Base-by-base conservation (phyloP, 2,113 vertebrate genomes). In the Myrmophylax atrothorax region DNA sequence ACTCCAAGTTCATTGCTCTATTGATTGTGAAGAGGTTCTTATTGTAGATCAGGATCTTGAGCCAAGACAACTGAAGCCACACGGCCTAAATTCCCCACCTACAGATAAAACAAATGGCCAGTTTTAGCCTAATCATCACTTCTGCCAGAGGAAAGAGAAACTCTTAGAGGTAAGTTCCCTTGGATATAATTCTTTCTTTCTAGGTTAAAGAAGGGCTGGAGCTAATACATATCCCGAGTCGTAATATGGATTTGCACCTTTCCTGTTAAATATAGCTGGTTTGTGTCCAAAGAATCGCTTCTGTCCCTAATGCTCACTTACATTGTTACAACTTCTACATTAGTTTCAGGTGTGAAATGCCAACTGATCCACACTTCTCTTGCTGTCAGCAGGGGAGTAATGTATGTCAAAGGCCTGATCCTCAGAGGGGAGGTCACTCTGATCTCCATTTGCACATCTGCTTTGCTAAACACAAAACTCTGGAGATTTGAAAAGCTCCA, bases 321-420 rank as follows among this genome's bases (percentile, higher is more conserved):
- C 2, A 80, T 56, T 10, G 8, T 94, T 89, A 94, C 82, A 90
- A 80, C 59, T 67, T 59, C 90, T 88, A 66, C 82, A 93, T 96
- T 90, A 88, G 93, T 85, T 96, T 83, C 75, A 92, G 92, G 91
- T 96, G 92, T 95, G 91, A 95, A 95, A 94, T 70, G 67, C 82
- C 60, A 93, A 67, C 68, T 59, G 92, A 84, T 84, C 80, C 63
- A 60, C 46, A 47, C 28, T 66, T 77, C 72, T 93, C 0, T 16
- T 80, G 84, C 89, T 96, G 93, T 91, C 93, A 94, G 63, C 93
- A 90, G 72, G 78, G 60, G 53, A 90, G 29, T 87, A 90, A 93
- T 46, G 64, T 25, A 69, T 83, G 82, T 82, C 69, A 80, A 88
- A 96, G 87, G 63, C 82, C 70, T 59, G 47, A 52, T 81, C 85